These are phyloP conservation scores for Pangasius djambal DNA, from an alignment of 2,797 vertebrate species.

Conservation along the genomic window DNA sequence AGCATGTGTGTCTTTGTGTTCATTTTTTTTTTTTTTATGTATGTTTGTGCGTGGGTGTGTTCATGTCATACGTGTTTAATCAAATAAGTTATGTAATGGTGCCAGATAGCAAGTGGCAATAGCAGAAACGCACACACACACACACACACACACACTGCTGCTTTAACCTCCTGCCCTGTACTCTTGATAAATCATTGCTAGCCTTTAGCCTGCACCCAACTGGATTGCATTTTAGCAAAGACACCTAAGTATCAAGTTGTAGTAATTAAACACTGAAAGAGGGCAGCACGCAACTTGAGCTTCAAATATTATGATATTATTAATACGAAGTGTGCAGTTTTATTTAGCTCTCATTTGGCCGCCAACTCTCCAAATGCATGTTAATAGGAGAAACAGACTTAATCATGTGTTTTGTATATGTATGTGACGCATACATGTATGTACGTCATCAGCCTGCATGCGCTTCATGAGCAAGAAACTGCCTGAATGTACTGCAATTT, in stretches of 20 bases:
- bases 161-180: constrained; percentile 43
- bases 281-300: constrained; percentile 29
- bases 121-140: constrained; percentile 38
- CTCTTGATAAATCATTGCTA: constrained; percentile 33
- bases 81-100: constrained; percentile 49
- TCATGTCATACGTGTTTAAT: constrained; percentile 59
- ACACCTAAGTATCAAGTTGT: constrained; percentile 32
- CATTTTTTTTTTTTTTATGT: constrained; percentile 57
- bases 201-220: constrained; percentile 21
- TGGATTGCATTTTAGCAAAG: constrained; percentile 45
- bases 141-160: constrained; percentile 37
- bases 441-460: constrained; percentile 74
- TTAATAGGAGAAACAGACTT: constrained; percentile 52
- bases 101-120: constrained; percentile 36
- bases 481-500: constrained; percentile 78
- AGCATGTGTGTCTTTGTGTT: constrained; percentile 51
- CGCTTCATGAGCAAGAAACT: constrained; percentile 72
- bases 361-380: constrained; percentile 71
- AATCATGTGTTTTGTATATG: constrained; percentile 46
- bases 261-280: constrained; percentile 45
- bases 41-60: constrained; percentile 23
- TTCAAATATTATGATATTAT: constrained; percentile 34
- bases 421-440: constrained; percentile 46
- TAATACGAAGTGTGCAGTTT: constrained; percentile 48
- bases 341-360: constrained; percentile 57